phyloP scores from a whole-genome alignment of 2,888 invertebrate genomes.

The Polyploca ridens region DNA sequence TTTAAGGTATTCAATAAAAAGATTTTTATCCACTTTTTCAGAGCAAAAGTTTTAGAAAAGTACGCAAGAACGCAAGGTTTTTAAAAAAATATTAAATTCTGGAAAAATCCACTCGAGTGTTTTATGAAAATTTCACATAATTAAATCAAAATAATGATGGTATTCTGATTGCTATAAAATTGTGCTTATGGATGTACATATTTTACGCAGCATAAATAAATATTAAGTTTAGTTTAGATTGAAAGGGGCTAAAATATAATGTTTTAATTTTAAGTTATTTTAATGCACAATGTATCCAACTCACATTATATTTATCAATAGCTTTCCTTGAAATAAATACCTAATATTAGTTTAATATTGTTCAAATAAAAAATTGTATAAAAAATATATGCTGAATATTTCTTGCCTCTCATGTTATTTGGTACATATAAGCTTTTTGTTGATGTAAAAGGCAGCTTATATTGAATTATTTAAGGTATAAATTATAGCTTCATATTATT shows the following conservation, averaged over 20 bases:
- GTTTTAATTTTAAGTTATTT: slow-evolving; percentile 26
- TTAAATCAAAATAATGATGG: too few relatives aligned
- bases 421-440: not conserved
- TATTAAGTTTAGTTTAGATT: not conserved
- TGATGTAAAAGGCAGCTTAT: not conserved
- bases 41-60: too few relatives aligned
- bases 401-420: not conserved
- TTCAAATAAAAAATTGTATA: not conserved
- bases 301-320: not conserved
- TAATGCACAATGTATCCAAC: slow-evolving; percentile 33
- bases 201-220: too few relatives aligned
- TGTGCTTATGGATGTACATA: too few relatives aligned
- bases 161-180: too few relatives aligned
- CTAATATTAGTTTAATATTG: not conserved
- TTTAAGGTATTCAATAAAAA: too few relatives aligned
- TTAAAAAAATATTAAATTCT: too few relatives aligned
- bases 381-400: not conserved
- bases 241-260: not conserved
- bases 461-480: not conserved
- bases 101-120: too few relatives aligned
- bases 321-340: not conserved
- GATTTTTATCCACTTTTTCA: too few relatives aligned
- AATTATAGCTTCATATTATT: not conserved
- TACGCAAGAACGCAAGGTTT: too few relatives aligned
- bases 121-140: too few relatives aligned